Percentiles rank a stretch among this genome's conserved stretches.
Conservation (phyloP, 2,113 vertebrate species). For the Leptocoma aspasia region DNA sequence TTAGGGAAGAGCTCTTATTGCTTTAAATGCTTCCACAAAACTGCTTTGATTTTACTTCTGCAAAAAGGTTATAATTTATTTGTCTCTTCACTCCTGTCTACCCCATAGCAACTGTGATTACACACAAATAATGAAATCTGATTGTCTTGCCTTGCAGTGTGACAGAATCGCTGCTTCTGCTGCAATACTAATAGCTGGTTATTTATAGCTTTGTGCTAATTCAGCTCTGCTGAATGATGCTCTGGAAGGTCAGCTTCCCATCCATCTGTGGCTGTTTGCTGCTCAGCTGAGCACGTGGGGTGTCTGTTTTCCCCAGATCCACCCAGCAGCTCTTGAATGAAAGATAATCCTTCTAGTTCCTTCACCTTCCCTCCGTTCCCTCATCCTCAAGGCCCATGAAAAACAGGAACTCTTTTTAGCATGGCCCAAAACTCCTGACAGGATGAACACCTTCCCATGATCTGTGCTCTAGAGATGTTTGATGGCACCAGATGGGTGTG, state of each 20-base stretch:
- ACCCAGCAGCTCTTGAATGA: background rate
- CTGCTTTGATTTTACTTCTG: constrained; percentile 19
- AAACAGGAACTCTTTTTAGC: background rate
- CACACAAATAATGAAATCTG: constrained; percentile 21
- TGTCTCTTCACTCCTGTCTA: constrained; percentile 13
- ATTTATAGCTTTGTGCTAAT: constrained; percentile 39
- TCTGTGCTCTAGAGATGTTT: background rate
- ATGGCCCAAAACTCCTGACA: background rate
- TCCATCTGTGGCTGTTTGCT: constrained; percentile 7
- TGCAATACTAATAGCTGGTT: background rate
- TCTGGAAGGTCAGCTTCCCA: constrained; percentile 33
- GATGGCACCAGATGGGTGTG: background rate
- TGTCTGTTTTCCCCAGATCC: background rate
- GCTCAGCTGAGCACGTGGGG: background rate
- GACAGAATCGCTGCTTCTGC: background rate
- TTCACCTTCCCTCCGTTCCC: background rate
- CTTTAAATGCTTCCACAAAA: constrained; percentile 8
- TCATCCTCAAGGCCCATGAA: background rate
- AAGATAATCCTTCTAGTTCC: background rate
- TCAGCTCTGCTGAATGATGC: constrained; percentile 11
- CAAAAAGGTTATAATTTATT: constrained; percentile 56
- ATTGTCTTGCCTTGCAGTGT: background rate
- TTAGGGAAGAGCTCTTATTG: constrained; percentile 9
- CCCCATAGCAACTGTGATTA: constrained; percentile 13
- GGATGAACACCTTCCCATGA: background rate